Conservation (phyloP, 2,888 invertebrate genomes). For the Drosophila mayaguana region DNA sequence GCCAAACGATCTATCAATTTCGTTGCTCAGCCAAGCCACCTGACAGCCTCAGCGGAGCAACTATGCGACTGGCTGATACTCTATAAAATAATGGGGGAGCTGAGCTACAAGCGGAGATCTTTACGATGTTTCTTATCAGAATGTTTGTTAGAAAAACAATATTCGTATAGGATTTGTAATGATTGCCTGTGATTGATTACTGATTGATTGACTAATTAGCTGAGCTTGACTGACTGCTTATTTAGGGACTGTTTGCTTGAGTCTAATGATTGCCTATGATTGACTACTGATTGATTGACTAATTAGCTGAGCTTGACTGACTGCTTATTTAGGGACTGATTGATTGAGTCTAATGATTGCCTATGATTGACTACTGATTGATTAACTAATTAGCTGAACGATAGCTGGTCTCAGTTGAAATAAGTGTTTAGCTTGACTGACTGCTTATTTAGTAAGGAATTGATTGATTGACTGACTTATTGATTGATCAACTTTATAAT, state of each 20-base stretch:
- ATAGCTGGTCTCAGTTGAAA: not conserved
- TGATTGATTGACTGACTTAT: not conserved
- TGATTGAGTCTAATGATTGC: no score
- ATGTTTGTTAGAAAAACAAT: no score
- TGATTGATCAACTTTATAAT: no score
- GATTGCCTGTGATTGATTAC: not conserved
- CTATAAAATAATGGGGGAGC: slow-evolving; percentile 6
- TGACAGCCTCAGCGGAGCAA: slow-evolving; percentile 22
- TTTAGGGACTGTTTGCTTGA: no score
- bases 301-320: no score
- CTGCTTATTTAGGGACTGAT: no score
- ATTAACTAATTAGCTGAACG: not conserved
- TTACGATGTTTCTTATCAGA: not conserved
- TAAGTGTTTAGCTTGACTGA: not conserved
- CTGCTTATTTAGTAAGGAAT: not conserved
- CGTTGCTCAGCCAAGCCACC: slow-evolving; percentile 31
- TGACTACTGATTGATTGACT: not conserved
- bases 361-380: not conserved
- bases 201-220: no score
- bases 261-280: not conserved
- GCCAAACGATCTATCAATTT: slow-evolving; percentile 53
- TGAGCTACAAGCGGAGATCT: not conserved
- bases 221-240: no score
- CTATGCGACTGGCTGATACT: slow-evolving; percentile 12
- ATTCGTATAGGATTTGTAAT: not conserved